Conservation (phyloP, 2,888 invertebrate genomes). For the Clunio marinus region DNA sequence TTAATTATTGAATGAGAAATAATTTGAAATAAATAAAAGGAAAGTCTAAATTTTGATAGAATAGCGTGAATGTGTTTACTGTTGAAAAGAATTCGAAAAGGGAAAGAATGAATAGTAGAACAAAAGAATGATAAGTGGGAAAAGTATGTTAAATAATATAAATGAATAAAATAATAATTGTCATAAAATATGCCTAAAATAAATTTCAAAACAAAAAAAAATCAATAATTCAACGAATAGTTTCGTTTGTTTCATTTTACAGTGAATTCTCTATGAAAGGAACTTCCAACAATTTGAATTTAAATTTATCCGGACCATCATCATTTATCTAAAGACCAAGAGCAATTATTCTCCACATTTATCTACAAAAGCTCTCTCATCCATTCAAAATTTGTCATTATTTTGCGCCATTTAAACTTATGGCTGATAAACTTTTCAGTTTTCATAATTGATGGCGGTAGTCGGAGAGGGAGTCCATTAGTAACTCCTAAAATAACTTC, state of each 20-base stretch:
- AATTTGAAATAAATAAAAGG: constrained; percentile 12
- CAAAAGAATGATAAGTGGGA: too few species aligned
- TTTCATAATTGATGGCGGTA: too few species aligned
- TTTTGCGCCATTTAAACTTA: constrained; percentile 38
- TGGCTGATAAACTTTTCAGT: too few species aligned
- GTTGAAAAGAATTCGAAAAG: constrained; percentile 19
- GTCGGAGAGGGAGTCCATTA: too few species aligned
- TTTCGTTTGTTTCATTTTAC: background rate
- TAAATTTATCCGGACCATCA: too few species aligned
- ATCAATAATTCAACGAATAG: background rate
- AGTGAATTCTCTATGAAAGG: too few species aligned
- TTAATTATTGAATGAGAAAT: background rate
- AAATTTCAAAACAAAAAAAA: constrained; percentile 17
- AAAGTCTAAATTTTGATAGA: background rate
- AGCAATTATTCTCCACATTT: constrained; percentile 12
- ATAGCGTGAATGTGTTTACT: constrained; percentile 32
- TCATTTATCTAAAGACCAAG: too few species aligned
- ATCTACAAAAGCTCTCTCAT: constrained; percentile 2
- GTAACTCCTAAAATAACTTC: too few species aligned
- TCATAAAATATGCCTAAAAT: constrained; percentile 30
- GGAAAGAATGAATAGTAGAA: background rate
- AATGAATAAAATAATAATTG: constrained; percentile 19
- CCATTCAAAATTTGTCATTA: constrained; percentile 27
- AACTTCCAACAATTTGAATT: too few species aligned
- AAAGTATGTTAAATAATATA: background rate